A percentile compares a stretch with the other conserved stretches of the same genome.
phyloP scores from a whole-genome alignment of 2,797 vertebrate genomes.

The Mormyrus proboscirostris region DNA sequence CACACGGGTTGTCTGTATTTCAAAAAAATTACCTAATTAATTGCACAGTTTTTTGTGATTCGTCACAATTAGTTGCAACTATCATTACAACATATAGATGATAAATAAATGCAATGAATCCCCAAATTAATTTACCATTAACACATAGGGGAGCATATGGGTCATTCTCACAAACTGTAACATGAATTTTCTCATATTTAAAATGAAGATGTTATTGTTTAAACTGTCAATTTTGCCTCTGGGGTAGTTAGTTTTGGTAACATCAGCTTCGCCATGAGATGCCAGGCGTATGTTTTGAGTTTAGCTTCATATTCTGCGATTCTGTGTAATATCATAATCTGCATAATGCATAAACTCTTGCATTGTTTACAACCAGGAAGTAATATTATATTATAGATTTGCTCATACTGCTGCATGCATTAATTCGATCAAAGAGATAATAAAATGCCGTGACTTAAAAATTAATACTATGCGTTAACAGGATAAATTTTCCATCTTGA shows the following conservation, averaged over 20 bases:
- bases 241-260: not conserved
- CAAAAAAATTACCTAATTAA: not conserved
- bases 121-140: not conserved
- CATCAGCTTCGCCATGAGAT: no score
- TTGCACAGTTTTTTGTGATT: not conserved
- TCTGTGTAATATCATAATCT: no score
- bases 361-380: no score
- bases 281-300: no score
- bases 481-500: no score
- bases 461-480: no score
- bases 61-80: not conserved
- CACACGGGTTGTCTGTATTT: not conserved
- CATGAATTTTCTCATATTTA: not conserved
- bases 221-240: not conserved
- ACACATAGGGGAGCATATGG: not conserved
- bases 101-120: not conserved
- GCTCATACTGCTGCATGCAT: no score
- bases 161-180: not conserved
- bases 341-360: no score
- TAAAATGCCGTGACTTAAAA: no score
- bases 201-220: not conserved
- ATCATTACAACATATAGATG: not conserved
- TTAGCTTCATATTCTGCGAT: no score
- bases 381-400: no score
- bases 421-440: no score